These are phyloP conservation scores for Drosophila bipectinata DNA, from an alignment of 1,140 invertebrate species.

Conservation along the genomic window DNA sequence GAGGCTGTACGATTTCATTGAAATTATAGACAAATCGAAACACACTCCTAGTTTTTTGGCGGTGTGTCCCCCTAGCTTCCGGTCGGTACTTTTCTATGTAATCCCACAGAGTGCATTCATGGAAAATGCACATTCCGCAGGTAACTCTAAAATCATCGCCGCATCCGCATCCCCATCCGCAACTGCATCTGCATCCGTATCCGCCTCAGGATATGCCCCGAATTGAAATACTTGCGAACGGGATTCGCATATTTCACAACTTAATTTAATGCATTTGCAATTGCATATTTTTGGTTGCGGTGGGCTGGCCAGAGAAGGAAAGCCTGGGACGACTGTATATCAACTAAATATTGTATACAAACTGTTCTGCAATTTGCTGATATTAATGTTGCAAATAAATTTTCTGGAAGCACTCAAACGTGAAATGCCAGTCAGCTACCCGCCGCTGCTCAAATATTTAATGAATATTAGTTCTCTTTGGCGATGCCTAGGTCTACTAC, in stretches of 20 bases:
- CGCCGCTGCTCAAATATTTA: constrained; percentile 67
- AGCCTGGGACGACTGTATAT: constrained; percentile 9
- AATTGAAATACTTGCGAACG: constrained; percentile 16
- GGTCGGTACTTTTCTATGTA: constrained; percentile 23
- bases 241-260: constrained; percentile 63
- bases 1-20: no score
- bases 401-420: constrained; percentile 68
- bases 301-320: background rate
- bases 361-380: constrained; percentile 63
- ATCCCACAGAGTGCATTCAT: constrained; percentile 72
- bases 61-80: background rate
- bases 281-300: constrained; percentile 46
- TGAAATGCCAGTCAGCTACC: constrained; percentile 50
- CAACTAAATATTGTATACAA: constrained; percentile 51
- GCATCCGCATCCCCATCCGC: background rate
- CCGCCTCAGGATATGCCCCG: constrained; percentile 2
- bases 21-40: background rate
- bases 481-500: constrained; percentile 27
- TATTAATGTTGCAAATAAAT: constrained; percentile 75
- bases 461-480: constrained; percentile 73
- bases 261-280: constrained; percentile 72
- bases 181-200: background rate
- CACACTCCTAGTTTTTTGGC: background rate
- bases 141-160: constrained; percentile 62
- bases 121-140: constrained; percentile 56